A percentile compares a stretch with the other conserved stretches of the same genome.
Conservation (phyloP, 2,797 vertebrate species). For the Chelidonichthys spinosus region DNA sequence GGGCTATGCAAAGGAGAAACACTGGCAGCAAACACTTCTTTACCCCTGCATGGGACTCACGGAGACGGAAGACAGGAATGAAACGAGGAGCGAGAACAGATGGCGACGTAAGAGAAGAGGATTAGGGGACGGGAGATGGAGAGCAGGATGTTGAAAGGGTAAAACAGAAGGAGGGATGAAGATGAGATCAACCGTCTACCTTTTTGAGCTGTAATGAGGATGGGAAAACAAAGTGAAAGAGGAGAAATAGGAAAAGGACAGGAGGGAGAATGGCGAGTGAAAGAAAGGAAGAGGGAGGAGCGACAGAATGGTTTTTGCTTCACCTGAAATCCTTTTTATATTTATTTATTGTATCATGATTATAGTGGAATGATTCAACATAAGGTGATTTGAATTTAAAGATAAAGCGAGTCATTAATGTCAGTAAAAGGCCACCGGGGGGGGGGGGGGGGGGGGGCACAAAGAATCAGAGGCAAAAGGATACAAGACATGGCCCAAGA, state of each 20-base stretch:
- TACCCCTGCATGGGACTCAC: slow-evolving; percentile 39
- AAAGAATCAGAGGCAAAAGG: neutral
- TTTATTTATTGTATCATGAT: too few relatives aligned
- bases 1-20: slow-evolving; percentile 52
- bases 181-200: slow-evolving; percentile 27
- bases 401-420: neutral
- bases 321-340: neutral
- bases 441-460: neutral
- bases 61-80: slow-evolving; percentile 45
- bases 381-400: slow-evolving; percentile 32
- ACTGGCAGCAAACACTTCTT: slow-evolving; percentile 57
- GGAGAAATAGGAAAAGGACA: neutral
- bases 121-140: slow-evolving; percentile 39
- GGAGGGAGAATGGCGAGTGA: neutral
- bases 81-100: slow-evolving; percentile 52
- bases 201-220: slow-evolving; percentile 8
- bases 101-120: slow-evolving; percentile 44
- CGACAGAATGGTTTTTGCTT: neutral
- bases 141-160: slow-evolving; percentile 31
- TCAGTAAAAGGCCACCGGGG: neutral
- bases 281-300: neutral
- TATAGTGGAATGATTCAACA: slow-evolving; percentile 9
- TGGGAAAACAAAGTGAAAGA: neutral
- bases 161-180: slow-evolving; percentile 38
- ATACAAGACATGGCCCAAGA: neutral